These are phyloP conservation scores for Pristiophorus japonicus DNA, from an alignment of 2,113 vertebrate genomes.

Conservation along the genomic window DNA sequence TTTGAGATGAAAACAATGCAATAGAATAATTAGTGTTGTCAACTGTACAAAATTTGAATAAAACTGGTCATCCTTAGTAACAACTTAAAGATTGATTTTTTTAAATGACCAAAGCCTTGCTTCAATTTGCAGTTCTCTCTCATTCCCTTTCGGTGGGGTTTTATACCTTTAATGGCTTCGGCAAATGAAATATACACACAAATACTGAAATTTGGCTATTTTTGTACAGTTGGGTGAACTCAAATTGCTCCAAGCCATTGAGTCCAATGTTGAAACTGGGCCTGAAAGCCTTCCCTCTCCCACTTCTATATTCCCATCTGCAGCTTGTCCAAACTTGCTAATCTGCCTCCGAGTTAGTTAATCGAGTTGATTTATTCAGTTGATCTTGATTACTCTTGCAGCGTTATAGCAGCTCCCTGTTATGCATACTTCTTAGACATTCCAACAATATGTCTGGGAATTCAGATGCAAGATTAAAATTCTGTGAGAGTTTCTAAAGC, in stretches of 20 bases:
- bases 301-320: not conserved
- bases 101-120: not conserved
- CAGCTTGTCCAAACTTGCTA: slow-evolving; percentile 20
- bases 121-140: not conserved
- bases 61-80: not conserved
- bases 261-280: not conserved
- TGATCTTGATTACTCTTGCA: slow-evolving; percentile 23
- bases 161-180: not conserved
- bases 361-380: slow-evolving; percentile 21
- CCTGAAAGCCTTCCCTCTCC: slow-evolving; percentile 5
- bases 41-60: not conserved
- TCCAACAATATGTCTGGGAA: slow-evolving; percentile 17
- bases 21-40: slow-evolving; percentile 7
- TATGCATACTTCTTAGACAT: slow-evolving; percentile 25
- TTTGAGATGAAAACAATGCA: slow-evolving; percentile 10
- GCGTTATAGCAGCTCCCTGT: slow-evolving; percentile 26
- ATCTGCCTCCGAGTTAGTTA: slow-evolving; percentile 19
- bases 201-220: not conserved
- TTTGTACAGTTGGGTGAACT: not conserved
- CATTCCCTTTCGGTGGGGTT: too few relatives aligned
- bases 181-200: not conserved
- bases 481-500: not conserved
- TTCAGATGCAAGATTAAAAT: not conserved
- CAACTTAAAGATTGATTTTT: not conserved
- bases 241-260: not conserved